These are phyloP conservation scores for Lagorchestes hirsutus DNA, from an alignment of 2,797 vertebrate genomes.

Conservation along the genomic window DNA sequence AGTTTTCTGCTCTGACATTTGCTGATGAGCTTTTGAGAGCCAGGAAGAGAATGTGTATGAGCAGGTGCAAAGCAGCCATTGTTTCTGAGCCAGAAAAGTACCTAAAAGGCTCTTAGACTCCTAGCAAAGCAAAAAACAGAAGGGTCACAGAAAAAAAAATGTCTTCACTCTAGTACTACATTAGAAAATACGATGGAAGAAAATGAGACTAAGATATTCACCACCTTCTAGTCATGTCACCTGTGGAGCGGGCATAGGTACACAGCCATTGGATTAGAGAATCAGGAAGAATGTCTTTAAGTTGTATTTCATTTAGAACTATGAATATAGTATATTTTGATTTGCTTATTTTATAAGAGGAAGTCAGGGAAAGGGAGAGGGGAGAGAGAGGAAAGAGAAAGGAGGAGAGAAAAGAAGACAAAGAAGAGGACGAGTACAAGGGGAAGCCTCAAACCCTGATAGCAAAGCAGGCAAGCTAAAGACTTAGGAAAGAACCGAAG, in stretches of 20 bases:
- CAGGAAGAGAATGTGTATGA: neutral
- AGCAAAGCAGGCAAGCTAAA: neutral
- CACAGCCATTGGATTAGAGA: neutral
- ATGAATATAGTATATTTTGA: neutral
- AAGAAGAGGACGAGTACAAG: no score
- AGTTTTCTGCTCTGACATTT: neutral
- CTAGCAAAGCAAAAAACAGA: neutral
- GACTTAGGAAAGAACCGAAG: neutral
- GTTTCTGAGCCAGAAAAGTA: neutral
- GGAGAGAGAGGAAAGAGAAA: neutral
- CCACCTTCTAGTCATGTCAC: neutral
- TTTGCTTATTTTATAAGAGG: neutral
- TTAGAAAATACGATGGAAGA: neutral
- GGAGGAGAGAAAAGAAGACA: neutral
- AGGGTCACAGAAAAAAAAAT: neutral
- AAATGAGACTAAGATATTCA: neutral
- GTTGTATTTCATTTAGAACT: neutral
- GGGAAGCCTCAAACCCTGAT: neutral
- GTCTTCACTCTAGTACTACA: neutral
- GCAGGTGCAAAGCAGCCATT: neutral
- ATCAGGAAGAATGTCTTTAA: neutral
- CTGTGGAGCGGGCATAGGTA: neutral
- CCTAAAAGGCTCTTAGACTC: rapidly evolving
- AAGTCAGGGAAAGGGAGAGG: rapidly evolving
- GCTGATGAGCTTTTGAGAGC: neutral